These are phyloP conservation scores for Molorchus minor DNA, from an alignment of 2,888 invertebrate species.

Conservation along the genomic window DNA sequence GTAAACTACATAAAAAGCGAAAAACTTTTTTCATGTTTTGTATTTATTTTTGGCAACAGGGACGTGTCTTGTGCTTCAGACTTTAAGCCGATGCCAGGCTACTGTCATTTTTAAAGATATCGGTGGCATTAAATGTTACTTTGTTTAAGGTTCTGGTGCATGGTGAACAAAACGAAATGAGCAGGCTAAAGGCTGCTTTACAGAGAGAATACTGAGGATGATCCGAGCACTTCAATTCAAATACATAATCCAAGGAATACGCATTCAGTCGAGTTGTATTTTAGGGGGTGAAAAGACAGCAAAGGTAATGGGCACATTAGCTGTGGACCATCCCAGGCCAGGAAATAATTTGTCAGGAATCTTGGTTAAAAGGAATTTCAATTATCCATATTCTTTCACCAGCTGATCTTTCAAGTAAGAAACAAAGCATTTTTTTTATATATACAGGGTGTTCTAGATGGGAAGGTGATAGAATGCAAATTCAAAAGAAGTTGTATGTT, in stretches of 20 bases:
- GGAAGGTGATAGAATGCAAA: too few species aligned
- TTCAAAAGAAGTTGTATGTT: too few species aligned
- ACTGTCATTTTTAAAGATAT: too few species aligned
- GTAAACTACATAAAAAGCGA: too few species aligned
- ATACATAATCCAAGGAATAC: slow-evolving; percentile 96
- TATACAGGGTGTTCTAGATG: too few species aligned
- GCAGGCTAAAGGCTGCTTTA: slow-evolving; percentile 91
- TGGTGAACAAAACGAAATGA: slow-evolving; percentile 99
- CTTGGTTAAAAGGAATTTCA: slow-evolving; percentile 96
- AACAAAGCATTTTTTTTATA: too few species aligned
- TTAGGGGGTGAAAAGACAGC: slow-evolving; percentile 98
- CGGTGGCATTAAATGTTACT: too few species aligned
- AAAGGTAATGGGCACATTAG: slow-evolving; percentile 95
- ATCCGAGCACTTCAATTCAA: slow-evolving; percentile 80
- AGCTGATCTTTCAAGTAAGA: slow-evolving; percentile 86
- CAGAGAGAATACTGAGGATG: slow-evolving; percentile 93
- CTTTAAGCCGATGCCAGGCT: too few species aligned
- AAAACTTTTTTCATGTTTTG: too few species aligned
- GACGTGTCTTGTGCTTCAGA: too few species aligned
- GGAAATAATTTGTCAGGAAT: slow-evolving; percentile 88
- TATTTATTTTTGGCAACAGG: too few species aligned
- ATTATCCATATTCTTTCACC: slow-evolving; percentile 95
- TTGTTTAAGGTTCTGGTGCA: slow-evolving; percentile 84
- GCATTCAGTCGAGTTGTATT: slow-evolving; percentile 89
- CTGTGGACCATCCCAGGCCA: slow-evolving; percentile 81